Conservation (phyloP, 2,888 invertebrate species). For the Idaea biselata region DNA sequence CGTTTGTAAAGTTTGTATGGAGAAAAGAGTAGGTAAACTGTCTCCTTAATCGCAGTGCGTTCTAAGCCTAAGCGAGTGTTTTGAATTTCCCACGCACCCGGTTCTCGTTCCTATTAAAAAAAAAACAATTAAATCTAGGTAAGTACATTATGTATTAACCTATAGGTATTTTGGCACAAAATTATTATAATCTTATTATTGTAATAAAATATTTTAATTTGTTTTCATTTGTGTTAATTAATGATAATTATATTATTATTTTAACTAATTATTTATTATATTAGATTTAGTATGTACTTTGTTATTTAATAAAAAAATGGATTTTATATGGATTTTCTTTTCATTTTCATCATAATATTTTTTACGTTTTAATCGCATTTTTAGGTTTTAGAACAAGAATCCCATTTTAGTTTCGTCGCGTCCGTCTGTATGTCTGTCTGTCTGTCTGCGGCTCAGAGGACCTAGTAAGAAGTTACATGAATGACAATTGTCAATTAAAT, state of each 20-base stretch:
- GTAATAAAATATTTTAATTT: conserved; percentile 4
- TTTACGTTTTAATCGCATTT: no score
- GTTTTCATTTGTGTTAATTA: conserved; percentile 6
- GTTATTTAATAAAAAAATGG: conserved; percentile 14
- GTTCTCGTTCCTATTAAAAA: conserved; percentile 1
- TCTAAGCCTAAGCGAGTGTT: no score
- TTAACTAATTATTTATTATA: conserved; percentile 18
- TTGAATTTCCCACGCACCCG: not conserved
- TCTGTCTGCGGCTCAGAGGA: no score
- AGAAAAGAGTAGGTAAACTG: no score
- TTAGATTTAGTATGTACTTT: conserved; percentile 6
- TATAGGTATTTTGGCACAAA: conserved; percentile 9
- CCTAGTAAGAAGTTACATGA: no score
- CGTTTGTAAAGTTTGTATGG: no score
- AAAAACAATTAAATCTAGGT: not conserved
- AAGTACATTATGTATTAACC: not conserved
- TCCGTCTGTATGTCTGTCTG: no score
- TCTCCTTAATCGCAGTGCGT: no score
- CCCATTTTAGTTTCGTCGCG: no score
- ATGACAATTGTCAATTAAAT: no score
- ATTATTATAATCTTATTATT: no score
- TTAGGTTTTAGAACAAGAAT: no score
- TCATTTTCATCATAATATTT: not conserved
- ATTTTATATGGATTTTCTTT: conserved; percentile 2
- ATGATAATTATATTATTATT: conserved; percentile 12